Evolutionary conservation across 2,797 vertebrate genomes (phyloP), one percentile per base, ranked within the genome.

Genomic region (Vireo griseus): DNA sequence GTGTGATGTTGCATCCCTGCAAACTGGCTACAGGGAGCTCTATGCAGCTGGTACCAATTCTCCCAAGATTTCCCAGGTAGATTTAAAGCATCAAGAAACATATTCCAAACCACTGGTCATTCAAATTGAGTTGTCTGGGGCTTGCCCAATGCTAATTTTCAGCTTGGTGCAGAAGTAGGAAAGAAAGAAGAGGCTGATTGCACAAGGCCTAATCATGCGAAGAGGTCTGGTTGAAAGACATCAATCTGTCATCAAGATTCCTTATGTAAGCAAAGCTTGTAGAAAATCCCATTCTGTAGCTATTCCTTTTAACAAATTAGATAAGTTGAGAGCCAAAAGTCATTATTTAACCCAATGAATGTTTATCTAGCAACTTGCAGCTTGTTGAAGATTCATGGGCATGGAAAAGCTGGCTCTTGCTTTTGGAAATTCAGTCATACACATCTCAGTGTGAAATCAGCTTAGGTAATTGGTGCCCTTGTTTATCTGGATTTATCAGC

Each of bases 401-500:
- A 54, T 11, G 29, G 62, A 54, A 81, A 90, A 91, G 28, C 58
- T 78, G 42, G 47, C 50, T 77, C 69, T 71, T 74, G 45, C 48
- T 92, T 90, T 83, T 94, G 68, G 75, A 95, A 87, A 71, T 21
- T 33, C 51, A 68, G 73, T 77, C 24, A 24, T 25, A 28, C n/a
- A 33, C 16, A 33, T 73, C 45, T 74, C 45, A 65, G 25, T 5
- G 13, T 52, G 42, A 82, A 88, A 81, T 78, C 76, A 78, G 51
- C 44, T 92, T 78, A 58, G 59, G 35, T 59, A 90, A 90, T 61
- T 19, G 17, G n/a, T 54, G 47, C n/a, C 50, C 37, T 76, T 35
- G 39, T 83, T 78, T 84, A 92, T 83, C 93, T 91, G 73, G 20
- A 88, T 72, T 89, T 90, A 91, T 86, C 79, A 78, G n/a, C 18